Evolutionary conservation across 2,113 vertebrate species (phyloP), one percentile per base, ranked within the genome.

Genomic region (Chionodraco myersi): DNA sequence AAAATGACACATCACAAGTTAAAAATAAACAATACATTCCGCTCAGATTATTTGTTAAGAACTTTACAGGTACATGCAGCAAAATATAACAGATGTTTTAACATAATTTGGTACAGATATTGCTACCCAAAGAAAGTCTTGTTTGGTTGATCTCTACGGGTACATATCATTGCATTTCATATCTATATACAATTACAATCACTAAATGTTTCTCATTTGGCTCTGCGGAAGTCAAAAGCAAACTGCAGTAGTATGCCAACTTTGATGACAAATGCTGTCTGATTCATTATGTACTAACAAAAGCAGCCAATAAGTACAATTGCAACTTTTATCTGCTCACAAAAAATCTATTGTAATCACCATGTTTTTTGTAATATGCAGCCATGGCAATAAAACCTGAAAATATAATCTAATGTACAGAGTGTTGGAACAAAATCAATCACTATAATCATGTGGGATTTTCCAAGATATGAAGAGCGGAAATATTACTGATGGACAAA

Each of bases 351-450:
- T 60, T 66, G 34, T 53, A 63, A 63, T 62, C 4, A 30, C 12
- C 23, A 4, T 84, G 34, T 72, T 80, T 79, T 77, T 18, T 58
- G 59, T 44, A 51, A 60, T 34, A 4, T 83, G 52, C 30, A 52
- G 57, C 48, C 57, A 63, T 65, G 34, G 56, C 26, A 12, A 12
- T 23, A 13, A 75, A 67, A n/a, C 16, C 18, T 51, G 41, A 77
- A 80, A 73, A 75, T 63, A 72, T 68, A 83, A 87, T 80, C 34
- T 68, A 15, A 72, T 51, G 18, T 13, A 45, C 62, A 64, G 15
- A 36, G 68, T 76, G 16, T 13, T 21, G 9, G 57, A 56, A 41
- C n/a, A 41, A 47, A 18, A 80, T 36, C 52, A 64, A 51, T 76
- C 7, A 21, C 3, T 69, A 13, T 68, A 34, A 67, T 80, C 67